Conservation (phyloP, 2,888 invertebrate species). For the Coelinius sp. region DNA sequence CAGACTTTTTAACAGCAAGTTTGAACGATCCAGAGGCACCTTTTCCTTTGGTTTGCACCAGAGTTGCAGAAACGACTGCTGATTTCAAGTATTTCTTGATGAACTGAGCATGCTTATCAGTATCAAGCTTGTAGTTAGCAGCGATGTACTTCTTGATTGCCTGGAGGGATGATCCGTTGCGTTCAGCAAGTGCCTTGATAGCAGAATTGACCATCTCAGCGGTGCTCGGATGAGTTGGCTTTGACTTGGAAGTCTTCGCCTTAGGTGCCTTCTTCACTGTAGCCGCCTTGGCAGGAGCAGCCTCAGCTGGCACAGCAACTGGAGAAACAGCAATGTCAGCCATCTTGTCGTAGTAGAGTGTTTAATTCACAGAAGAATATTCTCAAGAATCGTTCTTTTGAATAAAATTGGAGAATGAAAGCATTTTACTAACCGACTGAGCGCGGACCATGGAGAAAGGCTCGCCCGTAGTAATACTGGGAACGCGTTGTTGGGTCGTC, state of each 20-base stretch:
- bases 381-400: too few relatives aligned
- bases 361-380: too few relatives aligned
- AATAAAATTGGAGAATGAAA: too few relatives aligned
- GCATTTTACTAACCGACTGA: conserved; percentile 41
- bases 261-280: conserved; percentile 33
- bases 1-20: conserved; percentile 54
- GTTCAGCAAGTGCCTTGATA: conserved; percentile 73
- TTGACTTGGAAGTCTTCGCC: conserved; percentile 34
- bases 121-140: conserved; percentile 75
- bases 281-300: conserved; percentile 43
- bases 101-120: conserved; percentile 74
- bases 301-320: conserved; percentile 25
- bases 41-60: conserved; percentile 75
- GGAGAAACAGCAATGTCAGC: conserved; percentile 26
- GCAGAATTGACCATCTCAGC: conserved; percentile 76
- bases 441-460: conserved; percentile 43
- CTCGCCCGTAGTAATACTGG: not conserved
- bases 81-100: conserved; percentile 76
- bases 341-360: too few relatives aligned
- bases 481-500: not conserved
- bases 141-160: conserved; percentile 79
- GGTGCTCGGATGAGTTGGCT: conserved; percentile 71
- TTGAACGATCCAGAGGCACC: conserved; percentile 73
- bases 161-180: conserved; percentile 75
- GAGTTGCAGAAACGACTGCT: conserved; percentile 73